phyloP scores from a whole-genome alignment of 2,888 invertebrate species.

The Drosophila recens region DNA sequence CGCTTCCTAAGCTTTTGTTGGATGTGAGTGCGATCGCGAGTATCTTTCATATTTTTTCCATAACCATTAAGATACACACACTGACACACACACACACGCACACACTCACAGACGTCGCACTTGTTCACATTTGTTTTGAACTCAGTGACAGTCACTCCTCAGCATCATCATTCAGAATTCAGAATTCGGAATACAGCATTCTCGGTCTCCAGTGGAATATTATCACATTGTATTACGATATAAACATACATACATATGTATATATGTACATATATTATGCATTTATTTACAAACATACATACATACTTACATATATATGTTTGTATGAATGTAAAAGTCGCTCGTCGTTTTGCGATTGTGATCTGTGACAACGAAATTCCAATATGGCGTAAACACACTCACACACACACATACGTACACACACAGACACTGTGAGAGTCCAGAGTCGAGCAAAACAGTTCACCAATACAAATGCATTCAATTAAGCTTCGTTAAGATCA shows the following conservation, averaged over 20 bases:
- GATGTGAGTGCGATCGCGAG: slow-evolving; percentile 44
- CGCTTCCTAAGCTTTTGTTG: slow-evolving; percentile 66
- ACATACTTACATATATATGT: slow-evolving; percentile 19
- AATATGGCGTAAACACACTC: slow-evolving; percentile 74
- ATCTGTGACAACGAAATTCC: slow-evolving; percentile 76
- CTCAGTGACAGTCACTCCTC: slow-evolving; percentile 68
- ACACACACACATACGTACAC: slow-evolving; percentile 10
- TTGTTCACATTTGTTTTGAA: slow-evolving; percentile 66
- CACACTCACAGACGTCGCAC: slow-evolving; percentile 43
- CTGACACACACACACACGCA: slow-evolving; percentile 25
- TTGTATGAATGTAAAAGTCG: slow-evolving; percentile 10
- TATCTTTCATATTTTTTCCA: slow-evolving; percentile 77
- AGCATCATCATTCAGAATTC: slow-evolving; percentile 40
- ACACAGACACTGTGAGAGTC: slow-evolving; percentile 55
- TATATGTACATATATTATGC: neutral
- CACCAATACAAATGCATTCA: slow-evolving; percentile 83
- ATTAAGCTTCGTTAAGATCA: slow-evolving; percentile 86
- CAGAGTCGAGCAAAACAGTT: slow-evolving; percentile 62
- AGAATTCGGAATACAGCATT: slow-evolving; percentile 37
- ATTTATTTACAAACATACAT: slow-evolving; percentile 2
- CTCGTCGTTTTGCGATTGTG: slow-evolving; percentile 56
- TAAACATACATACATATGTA: neutral
- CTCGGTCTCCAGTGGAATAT: slow-evolving; percentile 61
- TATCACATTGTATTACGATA: slow-evolving; percentile 77
- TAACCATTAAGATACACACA: slow-evolving; percentile 65